phyloP scores from a whole-genome alignment of 2,797 vertebrate species.

The Catostomus latipinnis region DNA sequence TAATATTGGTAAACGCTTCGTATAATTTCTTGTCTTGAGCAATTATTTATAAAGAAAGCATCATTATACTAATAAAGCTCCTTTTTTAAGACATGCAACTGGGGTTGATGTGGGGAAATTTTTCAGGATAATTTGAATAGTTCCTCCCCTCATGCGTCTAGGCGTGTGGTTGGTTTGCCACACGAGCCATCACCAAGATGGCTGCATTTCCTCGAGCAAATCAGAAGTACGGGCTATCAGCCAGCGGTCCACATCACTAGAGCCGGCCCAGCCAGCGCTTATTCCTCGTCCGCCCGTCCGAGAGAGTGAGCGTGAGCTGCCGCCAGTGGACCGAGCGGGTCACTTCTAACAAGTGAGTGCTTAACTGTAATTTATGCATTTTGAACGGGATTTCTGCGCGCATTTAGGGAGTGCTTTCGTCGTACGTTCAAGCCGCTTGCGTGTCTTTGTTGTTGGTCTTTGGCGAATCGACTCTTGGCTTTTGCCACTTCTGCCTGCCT shows the following conservation, averaged over 20 bases:
- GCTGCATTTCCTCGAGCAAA: slow-evolving; percentile 71
- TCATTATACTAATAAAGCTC: neutral
- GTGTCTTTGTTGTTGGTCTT: slow-evolving; percentile 7
- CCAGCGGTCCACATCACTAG: slow-evolving; percentile 72
- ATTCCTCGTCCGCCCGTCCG: slow-evolving; percentile 69
- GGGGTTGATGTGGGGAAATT: slow-evolving; percentile 1
- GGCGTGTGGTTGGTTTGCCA: slow-evolving; percentile 48
- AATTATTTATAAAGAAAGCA: neutral
- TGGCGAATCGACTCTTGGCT: slow-evolving; percentile 1
- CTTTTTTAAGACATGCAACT: neutral
- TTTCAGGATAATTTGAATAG: neutral
- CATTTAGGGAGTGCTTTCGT: neutral
- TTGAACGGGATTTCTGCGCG: neutral
- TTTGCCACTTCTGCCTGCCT: neutral
- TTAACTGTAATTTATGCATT: neutral
- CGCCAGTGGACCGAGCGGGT: slow-evolving; percentile 75
- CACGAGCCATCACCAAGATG: slow-evolving; percentile 72
- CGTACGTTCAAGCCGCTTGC: neutral
- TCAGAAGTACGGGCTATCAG: slow-evolving; percentile 28
- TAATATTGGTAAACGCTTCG: too few species aligned
- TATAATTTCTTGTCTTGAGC: neutral
- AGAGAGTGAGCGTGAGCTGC: slow-evolving; percentile 12
- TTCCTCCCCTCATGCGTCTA: slow-evolving; percentile 25
- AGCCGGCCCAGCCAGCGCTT: slow-evolving; percentile 43
- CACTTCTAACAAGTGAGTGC: slow-evolving; percentile 79